phyloP scores from a whole-genome alignment of 2,797 vertebrate genomes.

The Dendrocincla fuliginosa region DNA sequence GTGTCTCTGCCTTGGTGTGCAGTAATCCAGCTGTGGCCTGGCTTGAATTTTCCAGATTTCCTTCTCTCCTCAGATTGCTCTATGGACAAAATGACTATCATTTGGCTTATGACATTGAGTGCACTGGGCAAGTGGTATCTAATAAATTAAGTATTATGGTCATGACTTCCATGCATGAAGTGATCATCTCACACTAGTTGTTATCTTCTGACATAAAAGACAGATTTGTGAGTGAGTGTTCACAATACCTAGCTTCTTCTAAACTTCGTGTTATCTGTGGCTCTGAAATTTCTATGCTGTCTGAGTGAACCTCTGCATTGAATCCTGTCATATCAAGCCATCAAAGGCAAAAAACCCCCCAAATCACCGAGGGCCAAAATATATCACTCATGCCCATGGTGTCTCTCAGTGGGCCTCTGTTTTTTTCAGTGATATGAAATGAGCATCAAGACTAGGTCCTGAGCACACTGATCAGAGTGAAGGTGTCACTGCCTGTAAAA shows the following conservation, averaged over 20 bases:
- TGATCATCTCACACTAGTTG: not conserved
- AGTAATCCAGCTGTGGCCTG: not conserved
- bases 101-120: not conserved
- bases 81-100: not conserved
- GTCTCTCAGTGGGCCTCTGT: not conserved
- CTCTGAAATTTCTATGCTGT: not conserved
- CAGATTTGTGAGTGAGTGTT: not conserved
- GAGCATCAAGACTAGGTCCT: not conserved
- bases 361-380: not conserved
- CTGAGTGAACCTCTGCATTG: not conserved
- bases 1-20: not conserved
- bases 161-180: not conserved
- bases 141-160: not conserved
- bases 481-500: not conserved
- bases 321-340: not conserved
- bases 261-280: not conserved
- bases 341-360: accelerated
- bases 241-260: not conserved
- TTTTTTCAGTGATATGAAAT: not conserved
- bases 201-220: not conserved
- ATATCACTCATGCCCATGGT: not conserved
- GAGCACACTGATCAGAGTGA: not conserved
- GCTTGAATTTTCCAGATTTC: not conserved
- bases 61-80: not conserved
- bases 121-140: not conserved